Base-by-base conservation (phyloP, 2,888 invertebrate species). In the Nymphalis c-album region DNA sequence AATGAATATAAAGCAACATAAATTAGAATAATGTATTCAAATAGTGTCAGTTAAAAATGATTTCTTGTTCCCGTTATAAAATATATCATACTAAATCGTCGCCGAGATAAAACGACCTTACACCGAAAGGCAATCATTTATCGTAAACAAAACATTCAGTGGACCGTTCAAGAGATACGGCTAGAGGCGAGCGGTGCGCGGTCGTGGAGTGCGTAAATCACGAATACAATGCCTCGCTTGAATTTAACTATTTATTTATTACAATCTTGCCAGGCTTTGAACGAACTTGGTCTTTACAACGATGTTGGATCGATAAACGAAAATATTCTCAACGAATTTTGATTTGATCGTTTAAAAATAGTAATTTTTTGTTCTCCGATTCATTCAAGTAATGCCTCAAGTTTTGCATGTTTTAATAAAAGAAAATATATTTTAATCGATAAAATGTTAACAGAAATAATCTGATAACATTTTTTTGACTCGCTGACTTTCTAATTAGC, bases 181-280 rank as follows among this genome's bases (percentile, higher is more conserved):
- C 68, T 63, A 65, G 63, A 71, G 72, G 66, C 69, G 68, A 66
- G 63, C 72, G 67, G 59, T 69, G 26, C 60, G 66, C 72, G 72
- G 64, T 74, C 70, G 53, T 63, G 68, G 71, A 70, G 63, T 74
- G 74, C 70, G 72, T 77, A 77, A 76, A 77, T 77, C 76, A 77
- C 67, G 67, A 46, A 17, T 55, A 65, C 65, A 63, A 62, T 59
- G 59, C 47, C 46, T 45, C 57, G 18, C 31, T 60, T 51, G 53
- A 65, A 59, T 69, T 69, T 58, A 53, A 65, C 69, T 69, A 62
- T 69, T 60, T 63, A 69, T 50, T 40, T 58, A 65, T 22, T 57
- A 18, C 18, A 40, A 48, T 40, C 57, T 57, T 20, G 13, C 57
- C 35, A 57, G 40, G 18, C 53, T 53, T 20, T 3, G 7, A 10